These are phyloP conservation scores for Pycnomerus fuliginosus DNA, from an alignment of 2,888 invertebrate genomes.

Conservation along the genomic window DNA sequence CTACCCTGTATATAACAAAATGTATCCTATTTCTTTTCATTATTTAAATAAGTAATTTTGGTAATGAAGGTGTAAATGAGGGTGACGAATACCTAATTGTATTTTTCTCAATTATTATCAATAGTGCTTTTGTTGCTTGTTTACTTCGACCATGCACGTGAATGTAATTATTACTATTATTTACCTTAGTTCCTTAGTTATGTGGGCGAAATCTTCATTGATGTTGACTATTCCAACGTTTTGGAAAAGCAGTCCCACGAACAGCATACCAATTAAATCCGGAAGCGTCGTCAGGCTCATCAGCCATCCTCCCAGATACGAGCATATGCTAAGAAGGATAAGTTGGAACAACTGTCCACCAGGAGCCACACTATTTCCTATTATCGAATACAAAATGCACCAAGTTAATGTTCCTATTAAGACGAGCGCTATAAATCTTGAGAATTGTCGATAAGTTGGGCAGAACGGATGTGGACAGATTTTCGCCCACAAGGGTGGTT, in stretches of 20 bases:
- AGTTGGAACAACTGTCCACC: conserved; percentile 81
- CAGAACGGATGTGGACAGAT: conserved; percentile 84
- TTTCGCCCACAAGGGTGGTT: conserved; percentile 77
- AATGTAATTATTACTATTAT: no score
- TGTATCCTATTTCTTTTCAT: no score
- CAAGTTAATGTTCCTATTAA: conserved; percentile 74
- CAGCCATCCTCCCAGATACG: conserved; percentile 82
- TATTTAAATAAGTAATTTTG: no score
- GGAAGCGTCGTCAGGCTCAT: conserved; percentile 79
- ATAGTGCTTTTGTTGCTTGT: no score
- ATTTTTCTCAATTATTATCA: no score
- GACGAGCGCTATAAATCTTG: conserved; percentile 71
- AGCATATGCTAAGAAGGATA: conserved; percentile 71
- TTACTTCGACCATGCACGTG: no score
- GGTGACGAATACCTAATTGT: no score
- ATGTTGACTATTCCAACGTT: conserved; percentile 71
- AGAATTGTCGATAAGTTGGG: conserved; percentile 79
- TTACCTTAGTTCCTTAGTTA: conserved; percentile 72
- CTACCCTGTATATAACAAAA: no score
- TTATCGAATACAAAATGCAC: conserved; percentile 74
- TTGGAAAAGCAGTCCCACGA: conserved; percentile 75
- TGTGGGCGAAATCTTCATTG: conserved; percentile 64
- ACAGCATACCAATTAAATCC: conserved; percentile 82
- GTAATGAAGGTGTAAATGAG: no score
- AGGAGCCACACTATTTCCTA: conserved; percentile 77